Base-by-base conservation (phyloP, 2,888 invertebrate genomes). In the Stenichneumon culpator region DNA sequence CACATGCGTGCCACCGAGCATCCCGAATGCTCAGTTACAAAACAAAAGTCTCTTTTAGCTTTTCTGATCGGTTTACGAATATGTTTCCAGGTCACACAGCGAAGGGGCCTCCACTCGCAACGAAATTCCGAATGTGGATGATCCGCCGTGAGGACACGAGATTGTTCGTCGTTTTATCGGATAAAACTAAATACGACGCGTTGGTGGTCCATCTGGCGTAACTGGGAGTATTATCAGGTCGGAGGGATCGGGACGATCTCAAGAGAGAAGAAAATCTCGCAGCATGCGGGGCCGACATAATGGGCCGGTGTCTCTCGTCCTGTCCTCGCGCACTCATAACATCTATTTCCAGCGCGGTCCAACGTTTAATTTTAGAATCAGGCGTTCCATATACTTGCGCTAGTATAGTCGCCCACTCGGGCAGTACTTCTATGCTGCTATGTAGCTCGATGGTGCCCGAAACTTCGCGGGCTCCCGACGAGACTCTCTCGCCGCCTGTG, bases 261-360 rank as follows among this genome's bases (percentile, higher is more conserved):
- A 22, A 22, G 57, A 68, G 54, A 73, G 52, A 44, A 70, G 73
- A 47, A 68, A 83, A 82, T 77, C 16, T 82, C 52, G 60, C 65
- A 65, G 78, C 77, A 67, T 9, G 74, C 79, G 83, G 83, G 70
- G 84, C 89, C 87, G 89, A 88, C 89, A 91, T 91, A 90, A 90
- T 91, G 87, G 89, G 86, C 88, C 87, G 89, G 89, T 92, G 90
- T 93, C 93, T 93, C 93, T 93, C 91, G 92, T 93, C 93, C 93
- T 93, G 93, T 93, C 93, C 93, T 94, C 94, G 93, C 93, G 93
- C 93, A 93, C 93, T 93, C 93, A 93, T 94, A 94, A 93, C 91
- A 92, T 93, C 93, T 94, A 94, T 94, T 94, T 94, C 92, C 93
- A 93, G 94, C 93, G 90, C 93, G 92, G 92, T 92, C 93, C 91